Base-by-base conservation (phyloP, 1,140 invertebrate genomes). In the Popillia japonica region DNA sequence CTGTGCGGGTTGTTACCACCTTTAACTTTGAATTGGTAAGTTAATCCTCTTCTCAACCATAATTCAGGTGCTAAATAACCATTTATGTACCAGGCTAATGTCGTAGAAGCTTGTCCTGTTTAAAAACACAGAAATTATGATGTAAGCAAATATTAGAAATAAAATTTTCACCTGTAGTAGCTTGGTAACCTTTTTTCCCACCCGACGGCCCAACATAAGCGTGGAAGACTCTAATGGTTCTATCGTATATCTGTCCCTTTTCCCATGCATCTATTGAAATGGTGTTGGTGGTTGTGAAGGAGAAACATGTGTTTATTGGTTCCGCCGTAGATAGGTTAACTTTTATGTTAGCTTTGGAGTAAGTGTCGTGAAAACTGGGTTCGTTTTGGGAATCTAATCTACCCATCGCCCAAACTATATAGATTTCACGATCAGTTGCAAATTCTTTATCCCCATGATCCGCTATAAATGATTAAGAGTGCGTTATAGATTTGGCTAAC, bases 1-100 rank as follows among this genome's bases (percentile, higher is more conserved):
- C 94, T 96, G 84, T 97, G 94, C 3, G 96, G 95, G 88, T 98
- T 95, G 83, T 96, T 96, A 0, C 96, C 96, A 40, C 96, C 96
- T 78, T 91, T 90, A 27, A 96, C 92, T 78, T 89, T 90, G 82
- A 98, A 96, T 10, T 90, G 92, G 87, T 98, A 98, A 0, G 92
- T 94, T 10, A 96, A 88, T 10, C 96, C 96, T 74, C 97, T 87
- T 80, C 95, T 92, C 68, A 99, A 87, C 89, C 95, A 97, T 41
- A 98, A 86, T 84, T 97, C 95, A 0, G 97, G 96, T 23, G 92
- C 91, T 77, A 99, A 86, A 82, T 92, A 91, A 0, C 97, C 97
- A 87, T 98, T 97, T 55, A 96, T 93, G 86, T 96, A 96, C 94
- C 94, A 96, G 1, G 91, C 89, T 17, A 92, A 84, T 40, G 90